Conservation (phyloP, 1,140 invertebrate genomes). For the Leptinotarsa texana region DNA sequence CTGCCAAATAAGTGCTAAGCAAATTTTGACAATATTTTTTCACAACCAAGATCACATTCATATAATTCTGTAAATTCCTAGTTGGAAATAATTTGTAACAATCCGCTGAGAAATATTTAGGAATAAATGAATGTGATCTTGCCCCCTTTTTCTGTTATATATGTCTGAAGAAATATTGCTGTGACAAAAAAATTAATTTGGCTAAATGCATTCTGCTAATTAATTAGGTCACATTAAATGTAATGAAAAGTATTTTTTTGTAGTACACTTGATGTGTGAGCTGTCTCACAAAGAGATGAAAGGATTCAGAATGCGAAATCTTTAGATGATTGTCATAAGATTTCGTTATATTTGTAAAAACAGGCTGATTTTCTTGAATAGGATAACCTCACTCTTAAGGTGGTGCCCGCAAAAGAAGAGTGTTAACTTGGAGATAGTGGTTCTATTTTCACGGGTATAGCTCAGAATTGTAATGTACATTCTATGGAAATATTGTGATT, state of each 20-base stretch:
- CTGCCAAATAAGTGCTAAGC: slow-evolving; percentile 27
- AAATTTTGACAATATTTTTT: slow-evolving; percentile 24
- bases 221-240: too few species aligned
- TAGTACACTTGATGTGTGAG: too few species aligned
- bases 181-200: background rate
- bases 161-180: background rate
- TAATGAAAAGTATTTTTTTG: too few species aligned
- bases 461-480: slow-evolving; percentile 35
- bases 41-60: background rate
- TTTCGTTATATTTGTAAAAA: background rate
- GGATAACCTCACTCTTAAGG: slow-evolving; percentile 28
- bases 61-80: background rate
- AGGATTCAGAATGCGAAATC: too few species aligned
- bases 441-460: slow-evolving; percentile 36
- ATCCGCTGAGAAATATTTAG: too few species aligned
- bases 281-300: too few species aligned
- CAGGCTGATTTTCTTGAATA: background rate
- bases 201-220: slow-evolving; percentile 18
- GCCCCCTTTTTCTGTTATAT: too few species aligned
- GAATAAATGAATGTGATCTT: too few species aligned
- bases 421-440: slow-evolving; percentile 27
- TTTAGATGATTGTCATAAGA: background rate
- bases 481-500: slow-evolving; percentile 39
- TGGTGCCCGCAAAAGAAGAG: slow-evolving; percentile 32
- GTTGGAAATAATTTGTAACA: too few species aligned